A percentile compares a stretch with the other conserved stretches of the same genome.
These are phyloP conservation scores for Micropoecilia bifurca DNA, from an alignment of 2,797 vertebrate species.

Conservation along the genomic window DNA sequence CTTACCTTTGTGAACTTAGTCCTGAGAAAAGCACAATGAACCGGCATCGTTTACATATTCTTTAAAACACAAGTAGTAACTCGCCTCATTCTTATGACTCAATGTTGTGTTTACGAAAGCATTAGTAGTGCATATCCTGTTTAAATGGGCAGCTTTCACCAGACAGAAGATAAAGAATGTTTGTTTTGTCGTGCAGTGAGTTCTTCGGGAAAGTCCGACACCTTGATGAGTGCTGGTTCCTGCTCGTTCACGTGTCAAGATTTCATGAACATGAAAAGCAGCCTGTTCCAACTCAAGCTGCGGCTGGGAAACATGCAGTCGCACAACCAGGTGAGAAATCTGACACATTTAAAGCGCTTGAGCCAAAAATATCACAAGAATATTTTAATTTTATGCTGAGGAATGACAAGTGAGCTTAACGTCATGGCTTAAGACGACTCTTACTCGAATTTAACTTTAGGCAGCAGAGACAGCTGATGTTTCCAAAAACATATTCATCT, in stretches of 20 bases:
- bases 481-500: not conserved
- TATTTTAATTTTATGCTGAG: not conserved
- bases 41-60: not conserved
- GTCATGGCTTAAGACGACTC: not conserved
- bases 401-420: constrained; percentile 1
- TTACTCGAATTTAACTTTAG: not conserved
- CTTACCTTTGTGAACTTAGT: too few relatives aligned
- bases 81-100: not conserved
- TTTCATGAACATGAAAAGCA: constrained; percentile 82
- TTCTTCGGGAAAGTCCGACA: constrained; percentile 78
- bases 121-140: not conserved
- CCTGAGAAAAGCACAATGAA: not conserved
- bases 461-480: not conserved
- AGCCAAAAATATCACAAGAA: constrained; percentile 1
- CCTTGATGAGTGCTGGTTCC: constrained; percentile 81
- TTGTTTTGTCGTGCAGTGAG: constrained; percentile 65
- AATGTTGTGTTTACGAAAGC: not conserved
- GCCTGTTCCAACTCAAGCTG: constrained; percentile 80
- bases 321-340: constrained; percentile 72
- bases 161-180: not conserved
- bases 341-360: not conserved
- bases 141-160: not conserved
- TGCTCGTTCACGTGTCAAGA: constrained; percentile 85
- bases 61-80: not conserved
- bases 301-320: constrained; percentile 70